These are phyloP conservation scores for Tenthredo scrophulariae DNA, from an alignment of 2,888 invertebrate species.

Conservation along the genomic window DNA sequence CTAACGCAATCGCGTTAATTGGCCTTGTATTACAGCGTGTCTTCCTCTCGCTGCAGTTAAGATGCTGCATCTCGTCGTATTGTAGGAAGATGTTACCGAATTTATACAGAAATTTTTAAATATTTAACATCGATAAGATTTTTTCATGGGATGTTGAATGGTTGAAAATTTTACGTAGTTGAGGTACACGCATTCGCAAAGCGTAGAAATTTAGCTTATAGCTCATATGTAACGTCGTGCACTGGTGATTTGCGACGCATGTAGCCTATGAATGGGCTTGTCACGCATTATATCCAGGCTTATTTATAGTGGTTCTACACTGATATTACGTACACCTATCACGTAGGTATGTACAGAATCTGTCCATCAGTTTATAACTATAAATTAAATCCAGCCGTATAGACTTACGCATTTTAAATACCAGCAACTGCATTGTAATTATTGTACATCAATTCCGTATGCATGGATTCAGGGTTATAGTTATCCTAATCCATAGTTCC, in stretches of 20 bases:
- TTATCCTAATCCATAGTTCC: no score
- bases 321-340: background rate
- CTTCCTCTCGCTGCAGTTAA: constrained; percentile 8
- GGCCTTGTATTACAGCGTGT: constrained; percentile 20
- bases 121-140: background rate
- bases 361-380: background rate
- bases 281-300: constrained; percentile 1
- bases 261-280: constrained; percentile 45
- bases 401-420: background rate
- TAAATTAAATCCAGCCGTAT: background rate
- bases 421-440: background rate
- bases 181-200: background rate
- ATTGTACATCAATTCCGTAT: no score
- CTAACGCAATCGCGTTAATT: constrained; percentile 49
- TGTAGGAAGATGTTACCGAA: background rate
- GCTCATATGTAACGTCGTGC: background rate
- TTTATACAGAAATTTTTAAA: background rate
- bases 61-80: background rate
- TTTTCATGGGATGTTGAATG: background rate
- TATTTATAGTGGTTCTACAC: constrained; percentile 21
- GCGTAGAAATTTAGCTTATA: background rate
- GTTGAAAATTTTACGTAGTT: background rate
- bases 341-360: constrained; percentile 24
- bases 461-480: no score
- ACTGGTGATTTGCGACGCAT: constrained; percentile 30